phyloP scores from a whole-genome alignment of 2,888 invertebrate species.

The Charanyca ferruginea region DNA sequence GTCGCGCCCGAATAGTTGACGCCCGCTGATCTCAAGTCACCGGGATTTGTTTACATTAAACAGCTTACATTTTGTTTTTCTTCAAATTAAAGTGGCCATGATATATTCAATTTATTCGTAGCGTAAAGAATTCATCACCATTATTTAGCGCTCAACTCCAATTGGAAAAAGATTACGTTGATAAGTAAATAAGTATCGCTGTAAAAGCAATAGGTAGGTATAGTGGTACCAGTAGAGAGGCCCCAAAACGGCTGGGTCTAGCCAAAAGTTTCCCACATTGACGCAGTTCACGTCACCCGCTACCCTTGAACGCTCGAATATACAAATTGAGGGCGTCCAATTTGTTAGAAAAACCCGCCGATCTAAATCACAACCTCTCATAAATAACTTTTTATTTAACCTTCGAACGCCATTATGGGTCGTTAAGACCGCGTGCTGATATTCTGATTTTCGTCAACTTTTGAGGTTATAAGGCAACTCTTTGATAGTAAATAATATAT shows the following conservation, averaged over 20 bases:
- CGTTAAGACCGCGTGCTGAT: conserved; percentile 42
- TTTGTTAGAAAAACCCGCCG: conserved; percentile 44
- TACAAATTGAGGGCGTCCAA: conserved; percentile 46
- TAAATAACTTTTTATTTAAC: conserved; percentile 62
- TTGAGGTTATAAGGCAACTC: conserved; percentile 7
- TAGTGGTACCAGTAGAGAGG: background rate
- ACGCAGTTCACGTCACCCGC: conserved; percentile 45
- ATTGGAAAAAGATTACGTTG: conserved; percentile 28
- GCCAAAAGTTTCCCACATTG: conserved; percentile 33
- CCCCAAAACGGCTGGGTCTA: conserved; percentile 9
- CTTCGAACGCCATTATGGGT: conserved; percentile 54
- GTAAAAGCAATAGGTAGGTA: conserved; percentile 33
- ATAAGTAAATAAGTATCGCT: conserved; percentile 32
- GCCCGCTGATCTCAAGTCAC: too few relatives aligned
- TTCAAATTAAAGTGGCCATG: background rate
- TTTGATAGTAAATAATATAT: conserved; percentile 9
- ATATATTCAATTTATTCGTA: background rate
- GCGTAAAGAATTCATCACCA: background rate
- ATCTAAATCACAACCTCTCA: conserved; percentile 61
- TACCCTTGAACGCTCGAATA: conserved; percentile 56
- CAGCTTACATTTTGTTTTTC: too few relatives aligned
- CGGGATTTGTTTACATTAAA: too few relatives aligned
- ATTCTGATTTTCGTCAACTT: conserved; percentile 30
- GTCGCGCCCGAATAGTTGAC: too few relatives aligned
- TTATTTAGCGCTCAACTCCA: conserved; percentile 30